Conservation (phyloP, 2,888 invertebrate genomes). For the Eristalis tenax region DNA sequence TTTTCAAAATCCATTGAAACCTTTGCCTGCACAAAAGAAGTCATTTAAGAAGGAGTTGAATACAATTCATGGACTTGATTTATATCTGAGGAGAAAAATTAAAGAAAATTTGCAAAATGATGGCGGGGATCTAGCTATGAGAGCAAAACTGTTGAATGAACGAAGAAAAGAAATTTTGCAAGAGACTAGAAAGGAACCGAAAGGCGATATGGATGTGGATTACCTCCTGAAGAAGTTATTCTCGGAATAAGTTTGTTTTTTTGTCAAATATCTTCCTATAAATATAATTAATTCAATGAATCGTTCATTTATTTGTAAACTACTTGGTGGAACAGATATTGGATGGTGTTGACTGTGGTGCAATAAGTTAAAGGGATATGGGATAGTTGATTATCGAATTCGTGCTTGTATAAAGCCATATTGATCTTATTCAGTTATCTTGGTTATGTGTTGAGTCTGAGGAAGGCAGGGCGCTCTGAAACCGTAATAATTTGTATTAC, state of each 20-base stretch:
- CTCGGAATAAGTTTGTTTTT: not conserved
- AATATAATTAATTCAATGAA: not conserved
- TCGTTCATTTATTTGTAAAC: not conserved
- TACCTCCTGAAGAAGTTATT: constrained; percentile 12
- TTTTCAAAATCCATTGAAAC: constrained; percentile 41
- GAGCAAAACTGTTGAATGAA: constrained; percentile 74
- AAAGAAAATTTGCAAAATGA: constrained; percentile 43
- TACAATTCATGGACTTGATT: constrained; percentile 40
- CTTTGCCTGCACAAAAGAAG: not conserved
- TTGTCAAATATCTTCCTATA: not conserved
- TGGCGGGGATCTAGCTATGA: constrained; percentile 24
- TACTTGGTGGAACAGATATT: not conserved
- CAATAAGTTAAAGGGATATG: too few relatives aligned
- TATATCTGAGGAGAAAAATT: constrained; percentile 75
- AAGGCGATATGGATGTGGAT: not conserved
- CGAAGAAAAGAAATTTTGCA: constrained; percentile 76
- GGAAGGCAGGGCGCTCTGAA: too few relatives aligned
- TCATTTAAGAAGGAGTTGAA: not conserved
- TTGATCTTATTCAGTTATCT: too few relatives aligned
- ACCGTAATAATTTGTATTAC: too few relatives aligned
- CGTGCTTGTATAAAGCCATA: too few relatives aligned
- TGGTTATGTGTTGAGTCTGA: too few relatives aligned
- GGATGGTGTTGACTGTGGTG: too few relatives aligned
- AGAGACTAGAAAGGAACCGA: constrained; percentile 15
- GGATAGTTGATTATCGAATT: too few relatives aligned